These are phyloP conservation scores for Urocitellus parryii DNA, from an alignment of 2,113 vertebrate genomes.

Conservation along the genomic window DNA sequence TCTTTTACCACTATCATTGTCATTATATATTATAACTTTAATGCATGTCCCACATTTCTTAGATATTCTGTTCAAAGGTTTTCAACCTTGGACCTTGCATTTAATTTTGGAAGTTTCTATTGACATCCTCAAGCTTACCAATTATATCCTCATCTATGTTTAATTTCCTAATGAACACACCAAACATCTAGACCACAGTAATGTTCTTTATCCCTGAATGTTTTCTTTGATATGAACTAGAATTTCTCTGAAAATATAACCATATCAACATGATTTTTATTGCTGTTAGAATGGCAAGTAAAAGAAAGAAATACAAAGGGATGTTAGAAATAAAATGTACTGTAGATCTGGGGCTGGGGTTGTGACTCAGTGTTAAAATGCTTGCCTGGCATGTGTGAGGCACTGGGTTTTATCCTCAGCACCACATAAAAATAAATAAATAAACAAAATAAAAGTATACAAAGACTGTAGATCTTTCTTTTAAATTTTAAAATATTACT, in stretches of 20 bases:
- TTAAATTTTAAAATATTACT: not conserved
- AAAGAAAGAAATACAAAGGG: not conserved
- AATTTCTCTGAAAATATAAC: not conserved
- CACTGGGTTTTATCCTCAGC: too few species aligned
- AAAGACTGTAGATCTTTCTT: too few species aligned
- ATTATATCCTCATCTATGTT: not conserved
- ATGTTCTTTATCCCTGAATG: not conserved
- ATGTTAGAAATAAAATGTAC: not conserved
- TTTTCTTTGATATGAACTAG: not conserved
- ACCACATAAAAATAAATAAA: too few species aligned
- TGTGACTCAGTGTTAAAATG: too few species aligned
- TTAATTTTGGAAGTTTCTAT: not conserved
- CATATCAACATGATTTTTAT: not conserved
- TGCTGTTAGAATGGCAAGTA: not conserved
- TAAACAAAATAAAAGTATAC: too few species aligned
- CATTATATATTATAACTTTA: not conserved
- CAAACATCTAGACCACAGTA: not conserved
- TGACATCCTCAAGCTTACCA: not conserved
- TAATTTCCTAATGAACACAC: too few species aligned
- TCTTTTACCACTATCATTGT: not conserved
- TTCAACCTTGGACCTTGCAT: not conserved
- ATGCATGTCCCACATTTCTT: not conserved
- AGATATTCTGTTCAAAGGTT: not conserved
- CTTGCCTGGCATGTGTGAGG: too few species aligned
- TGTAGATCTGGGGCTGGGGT: not conserved